A percentile compares a stretch with the other conserved stretches of the same genome.
Evolutionary conservation across 2,888 invertebrate species (phyloP).

Genomic region (Mesochorus sp.): DNA sequence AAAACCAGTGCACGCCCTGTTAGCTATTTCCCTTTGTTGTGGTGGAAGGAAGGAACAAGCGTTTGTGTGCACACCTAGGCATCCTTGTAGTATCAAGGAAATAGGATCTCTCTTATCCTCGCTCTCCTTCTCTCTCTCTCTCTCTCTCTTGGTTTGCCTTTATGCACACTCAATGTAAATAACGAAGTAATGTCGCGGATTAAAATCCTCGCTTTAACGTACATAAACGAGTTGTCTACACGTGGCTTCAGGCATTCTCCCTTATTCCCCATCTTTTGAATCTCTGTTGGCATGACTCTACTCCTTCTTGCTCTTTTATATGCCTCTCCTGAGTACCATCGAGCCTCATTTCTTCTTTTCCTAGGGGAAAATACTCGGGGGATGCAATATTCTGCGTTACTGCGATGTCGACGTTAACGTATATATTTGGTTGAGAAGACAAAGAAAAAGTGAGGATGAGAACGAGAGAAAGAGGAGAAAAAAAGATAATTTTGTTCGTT

Average conservation of each 20-base stretch:
- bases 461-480: background rate
- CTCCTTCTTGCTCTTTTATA: background rate
- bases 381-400: constrained; percentile 39
- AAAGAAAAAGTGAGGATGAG: background rate
- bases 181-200: constrained; percentile 65
- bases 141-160: constrained; percentile 48
- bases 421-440: background rate
- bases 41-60: background rate
- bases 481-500: too few relatives aligned
- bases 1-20: background rate
- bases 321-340: background rate
- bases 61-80: background rate
- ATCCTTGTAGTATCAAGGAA: constrained; percentile 1
- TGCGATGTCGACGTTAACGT: constrained; percentile 26
- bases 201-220: constrained; percentile 63
- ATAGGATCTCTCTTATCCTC: constrained; percentile 40
- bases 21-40: background rate
- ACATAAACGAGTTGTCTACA: constrained; percentile 49
- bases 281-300: background rate
- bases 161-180: constrained; percentile 66
- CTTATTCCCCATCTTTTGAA: background rate
- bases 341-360: constrained; percentile 11
- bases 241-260: constrained; percentile 8
- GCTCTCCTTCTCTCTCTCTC: too few relatives aligned
- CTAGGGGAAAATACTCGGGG: constrained; percentile 11